These are phyloP conservation scores for Sinotaia quadrata DNA, from an alignment of 2,888 invertebrate species.

Conservation along the genomic window DNA sequence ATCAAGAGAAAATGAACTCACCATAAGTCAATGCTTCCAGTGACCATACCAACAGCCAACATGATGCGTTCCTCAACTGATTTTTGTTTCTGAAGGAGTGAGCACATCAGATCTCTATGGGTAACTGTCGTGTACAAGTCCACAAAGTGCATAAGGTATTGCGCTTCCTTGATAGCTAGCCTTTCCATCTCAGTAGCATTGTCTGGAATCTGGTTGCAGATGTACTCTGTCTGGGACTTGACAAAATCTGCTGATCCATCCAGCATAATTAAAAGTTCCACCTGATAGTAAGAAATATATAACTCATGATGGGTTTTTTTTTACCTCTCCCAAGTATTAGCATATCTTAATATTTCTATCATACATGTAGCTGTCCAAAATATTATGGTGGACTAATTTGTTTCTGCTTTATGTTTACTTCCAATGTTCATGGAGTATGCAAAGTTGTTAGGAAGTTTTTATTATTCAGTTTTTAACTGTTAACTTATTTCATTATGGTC, in stretches of 20 bases:
- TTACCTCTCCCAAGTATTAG: no score
- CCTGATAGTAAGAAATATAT: no score
- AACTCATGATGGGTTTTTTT: no score
- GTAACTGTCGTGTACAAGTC: slow-evolving; percentile 41
- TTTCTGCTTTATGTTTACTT: no score
- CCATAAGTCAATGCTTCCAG: slow-evolving; percentile 47
- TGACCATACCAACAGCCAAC: slow-evolving; percentile 47
- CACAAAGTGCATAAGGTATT: slow-evolving; percentile 50
- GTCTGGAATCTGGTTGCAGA: background rate
- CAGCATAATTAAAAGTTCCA: slow-evolving; percentile 47
- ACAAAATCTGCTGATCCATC: slow-evolving; percentile 54
- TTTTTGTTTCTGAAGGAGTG: slow-evolving; percentile 39
- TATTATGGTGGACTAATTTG: no score
- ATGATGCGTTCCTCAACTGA: slow-evolving; percentile 40
- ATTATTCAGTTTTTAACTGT: no score
- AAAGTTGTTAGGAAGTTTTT: no score
- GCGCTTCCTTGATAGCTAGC: slow-evolving; percentile 26
- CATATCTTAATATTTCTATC: no score
- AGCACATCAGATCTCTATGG: slow-evolving; percentile 32
- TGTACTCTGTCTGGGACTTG: slow-evolving; percentile 37
- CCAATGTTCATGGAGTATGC: no score
- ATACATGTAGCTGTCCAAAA: no score
- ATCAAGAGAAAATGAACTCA: slow-evolving; percentile 13
- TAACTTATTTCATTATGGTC: no score
- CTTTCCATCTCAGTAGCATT: background rate